phyloP scores from a whole-genome alignment of 2,113 vertebrate genomes.

The Speoplatyrhinus poulsoni region DNA sequence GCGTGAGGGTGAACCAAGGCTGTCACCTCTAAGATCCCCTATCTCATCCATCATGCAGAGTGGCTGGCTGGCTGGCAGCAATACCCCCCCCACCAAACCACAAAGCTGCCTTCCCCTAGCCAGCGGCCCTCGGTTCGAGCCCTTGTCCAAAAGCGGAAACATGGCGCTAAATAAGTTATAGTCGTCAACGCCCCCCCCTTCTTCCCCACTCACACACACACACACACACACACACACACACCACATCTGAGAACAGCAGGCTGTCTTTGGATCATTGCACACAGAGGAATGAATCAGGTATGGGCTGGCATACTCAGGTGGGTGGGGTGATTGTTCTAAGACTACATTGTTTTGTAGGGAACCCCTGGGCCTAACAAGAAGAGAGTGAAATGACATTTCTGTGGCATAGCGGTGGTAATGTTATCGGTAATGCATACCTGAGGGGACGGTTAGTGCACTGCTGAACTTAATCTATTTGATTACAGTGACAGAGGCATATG shows the following conservation, averaged over 20 bases:
- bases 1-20: constrained; percentile 7
- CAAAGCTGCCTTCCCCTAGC: constrained; percentile 35
- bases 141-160: constrained; percentile 46
- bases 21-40: constrained; percentile 14
- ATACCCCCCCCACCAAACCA: background rate
- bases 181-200: constrained; percentile 29
- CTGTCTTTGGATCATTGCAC: constrained; percentile 40
- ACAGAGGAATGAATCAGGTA: constrained; percentile 39
- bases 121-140: constrained; percentile 32
- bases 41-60: constrained; percentile 48
- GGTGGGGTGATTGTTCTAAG: constrained; percentile 48
- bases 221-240: no score
- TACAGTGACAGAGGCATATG: constrained; percentile 49
- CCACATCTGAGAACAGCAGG: constrained; percentile 33
- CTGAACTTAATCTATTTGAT: constrained; percentile 61
- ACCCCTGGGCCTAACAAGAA: background rate
- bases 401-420: constrained; percentile 42
- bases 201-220: no score
- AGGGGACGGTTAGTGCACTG: constrained; percentile 47
- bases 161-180: constrained; percentile 58
- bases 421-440: constrained; percentile 64
- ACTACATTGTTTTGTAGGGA: constrained; percentile 29
- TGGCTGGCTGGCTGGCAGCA: background rate
- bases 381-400: background rate
- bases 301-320: constrained; percentile 33